Conservation (phyloP, 2,888 invertebrate genomes). For the Yponomeuta malinellus region DNA sequence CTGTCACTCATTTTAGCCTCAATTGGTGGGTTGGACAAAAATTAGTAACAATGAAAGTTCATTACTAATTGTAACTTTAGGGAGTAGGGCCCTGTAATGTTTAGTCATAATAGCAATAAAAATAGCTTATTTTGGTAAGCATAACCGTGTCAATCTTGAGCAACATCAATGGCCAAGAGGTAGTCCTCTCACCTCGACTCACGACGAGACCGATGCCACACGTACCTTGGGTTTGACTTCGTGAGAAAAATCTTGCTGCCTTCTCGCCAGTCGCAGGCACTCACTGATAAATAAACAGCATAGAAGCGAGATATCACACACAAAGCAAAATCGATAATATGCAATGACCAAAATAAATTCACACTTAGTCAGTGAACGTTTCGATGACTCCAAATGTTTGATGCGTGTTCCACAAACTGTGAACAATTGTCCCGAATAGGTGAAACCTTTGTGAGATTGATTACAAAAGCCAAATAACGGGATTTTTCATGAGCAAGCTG, state of each 20-base stretch:
- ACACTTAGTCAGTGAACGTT: conserved; percentile 36
- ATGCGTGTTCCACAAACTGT: conserved; percentile 41
- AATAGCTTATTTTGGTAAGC: background rate
- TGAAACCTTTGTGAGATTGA: conserved; percentile 63
- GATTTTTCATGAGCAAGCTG: conserved; percentile 61
- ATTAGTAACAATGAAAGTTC: too few relatives aligned
- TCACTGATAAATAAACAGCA: conserved; percentile 66
- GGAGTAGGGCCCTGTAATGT: background rate
- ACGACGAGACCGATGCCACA: conserved; percentile 17
- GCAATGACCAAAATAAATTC: conserved; percentile 50
- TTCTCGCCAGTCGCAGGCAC: conserved; percentile 46
- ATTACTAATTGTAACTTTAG: too few relatives aligned
- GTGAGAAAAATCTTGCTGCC: conserved; percentile 60
- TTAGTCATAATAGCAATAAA: background rate
- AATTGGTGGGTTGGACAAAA: too few relatives aligned
- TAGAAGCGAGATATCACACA: conserved; percentile 53
- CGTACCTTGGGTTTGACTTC: conserved; percentile 64
- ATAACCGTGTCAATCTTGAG: background rate
- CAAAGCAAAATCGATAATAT: conserved; percentile 66
- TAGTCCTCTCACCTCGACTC: background rate
- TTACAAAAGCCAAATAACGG: conserved; percentile 71
- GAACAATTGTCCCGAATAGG: conserved; percentile 49
- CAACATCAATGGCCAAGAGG: background rate
- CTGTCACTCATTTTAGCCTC: too few relatives aligned
- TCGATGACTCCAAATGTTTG: conserved; percentile 31